Evolutionary conservation across 2,797 vertebrate genomes (phyloP), one percentile per base, ranked within the genome.

Genomic region (Clamator glandarius): DNA sequence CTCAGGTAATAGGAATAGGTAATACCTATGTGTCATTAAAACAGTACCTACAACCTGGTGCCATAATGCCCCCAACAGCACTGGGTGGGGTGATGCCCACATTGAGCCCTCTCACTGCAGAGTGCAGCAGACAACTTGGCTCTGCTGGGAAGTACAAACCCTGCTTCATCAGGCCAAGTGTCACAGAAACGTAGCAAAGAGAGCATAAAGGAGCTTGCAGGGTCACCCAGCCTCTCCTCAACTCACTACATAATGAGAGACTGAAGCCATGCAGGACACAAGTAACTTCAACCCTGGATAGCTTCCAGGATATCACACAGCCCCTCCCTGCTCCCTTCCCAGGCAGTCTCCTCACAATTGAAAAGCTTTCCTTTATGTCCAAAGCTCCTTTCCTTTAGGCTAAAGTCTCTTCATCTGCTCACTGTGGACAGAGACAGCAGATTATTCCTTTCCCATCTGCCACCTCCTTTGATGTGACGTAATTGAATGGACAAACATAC

Each of bases 401-500:
- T 57, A 63, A 85, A 9, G 3, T 58, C n/a, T 61, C 8, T 64
- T 62, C 6, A 41, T 24, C 31, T 69, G 9, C 18, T 39, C 0
- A 0, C 23, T 54, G 24, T 28, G 39, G 33, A 58, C 19, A 55
- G 42, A 48, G 17, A 50, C 26, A 48, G 69, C 20, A 58, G 35
- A 31, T 17, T 59, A 21, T 24, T 69, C n/a, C 14, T 78, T 44
- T 74, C 39, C 23, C n/a, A 7, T 26, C 20, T 82, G 28, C 33
- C 57, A 42, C 5, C 33, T 61, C 48, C 44, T 46, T 20, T 28
- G 44, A 67, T 15, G 16, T 29, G 28, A 31, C 12, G 15, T 3
- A 77, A 25, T 10, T 5, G 15, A 77, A 61, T 25, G 12, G 61
- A 77, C 33, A 89, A 48, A 26, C 8, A 7, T 0, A 0, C 20